These are phyloP conservation scores for Sarcophaga subvicina DNA, from an alignment of 2,888 invertebrate species.

Conservation along the genomic window DNA sequence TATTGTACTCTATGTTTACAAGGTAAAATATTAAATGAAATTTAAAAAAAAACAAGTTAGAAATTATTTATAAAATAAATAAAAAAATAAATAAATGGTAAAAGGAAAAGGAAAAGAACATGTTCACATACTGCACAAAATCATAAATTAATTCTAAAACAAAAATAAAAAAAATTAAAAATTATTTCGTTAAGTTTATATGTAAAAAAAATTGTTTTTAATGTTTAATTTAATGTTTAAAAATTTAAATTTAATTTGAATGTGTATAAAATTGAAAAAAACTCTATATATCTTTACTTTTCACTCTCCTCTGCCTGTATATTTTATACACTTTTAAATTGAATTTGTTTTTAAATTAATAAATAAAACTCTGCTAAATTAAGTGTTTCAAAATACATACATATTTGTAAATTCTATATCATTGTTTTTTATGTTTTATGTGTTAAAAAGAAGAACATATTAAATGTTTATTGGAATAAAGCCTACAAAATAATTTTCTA, in stretches of 20 bases:
- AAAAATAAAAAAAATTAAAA: slow-evolving; percentile 7
- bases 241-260: slow-evolving; percentile 4
- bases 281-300: not conserved
- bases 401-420: slow-evolving; percentile 54
- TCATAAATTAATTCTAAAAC: not conserved
- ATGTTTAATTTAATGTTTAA: not conserved
- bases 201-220: slow-evolving; percentile 27
- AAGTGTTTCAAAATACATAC: not conserved
- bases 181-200: slow-evolving; percentile 18
- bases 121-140: slow-evolving; percentile 61
- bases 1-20: slow-evolving; percentile 28
- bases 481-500: slow-evolving; percentile 17
- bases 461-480: slow-evolving; percentile 48
- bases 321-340: too few species aligned
- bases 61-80: slow-evolving; percentile 13
- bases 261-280: not conserved
- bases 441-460: slow-evolving; percentile 40
- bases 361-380: too few species aligned
- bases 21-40: slow-evolving; percentile 1
- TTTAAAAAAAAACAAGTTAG: slow-evolving; percentile 2
- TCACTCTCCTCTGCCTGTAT: too few species aligned
- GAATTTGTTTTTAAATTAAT: too few species aligned
- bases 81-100: not conserved
- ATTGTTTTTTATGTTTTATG: slow-evolving; percentile 62
- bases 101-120: not conserved